These are phyloP conservation scores for Sylvilagus floridanus DNA, from an alignment of 2,797 vertebrate genomes.

Conservation along the genomic window DNA sequence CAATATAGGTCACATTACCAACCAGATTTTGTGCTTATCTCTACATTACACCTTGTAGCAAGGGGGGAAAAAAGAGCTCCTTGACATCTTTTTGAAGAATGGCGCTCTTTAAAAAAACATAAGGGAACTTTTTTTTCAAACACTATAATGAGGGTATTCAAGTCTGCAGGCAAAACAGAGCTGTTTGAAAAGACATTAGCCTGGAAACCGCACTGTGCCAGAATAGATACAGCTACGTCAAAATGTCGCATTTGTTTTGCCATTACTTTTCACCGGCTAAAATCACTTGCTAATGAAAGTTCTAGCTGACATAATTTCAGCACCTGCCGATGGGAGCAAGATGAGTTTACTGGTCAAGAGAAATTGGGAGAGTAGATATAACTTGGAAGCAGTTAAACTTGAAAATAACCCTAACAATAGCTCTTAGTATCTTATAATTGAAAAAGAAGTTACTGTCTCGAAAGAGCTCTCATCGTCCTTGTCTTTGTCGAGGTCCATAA, in stretches of 20 bases:
- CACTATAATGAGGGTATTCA: slow-evolving; percentile 82
- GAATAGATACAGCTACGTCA: slow-evolving; percentile 65
- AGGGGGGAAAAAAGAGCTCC: slow-evolving; percentile 60
- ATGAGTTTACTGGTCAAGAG: slow-evolving; percentile 23
- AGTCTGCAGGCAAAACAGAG: slow-evolving; percentile 80
- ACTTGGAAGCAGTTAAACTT: background rate
- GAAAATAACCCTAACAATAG: background rate
- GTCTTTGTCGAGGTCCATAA: background rate
- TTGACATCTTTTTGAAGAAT: slow-evolving; percentile 84
- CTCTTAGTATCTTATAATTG: background rate
- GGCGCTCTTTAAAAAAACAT: slow-evolving; percentile 78
- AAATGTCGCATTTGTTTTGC: slow-evolving; percentile 74
- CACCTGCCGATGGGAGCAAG: slow-evolving; percentile 52
- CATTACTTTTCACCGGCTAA: slow-evolving; percentile 71
- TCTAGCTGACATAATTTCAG: slow-evolving; percentile 69
- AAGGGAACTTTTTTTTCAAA: slow-evolving; percentile 77
- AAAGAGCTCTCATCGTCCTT: background rate
- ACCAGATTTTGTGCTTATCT: slow-evolving; percentile 83
- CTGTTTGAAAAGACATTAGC: slow-evolving; percentile 83
- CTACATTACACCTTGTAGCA: slow-evolving; percentile 79
- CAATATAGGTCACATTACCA: slow-evolving; percentile 80
- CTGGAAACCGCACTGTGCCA: slow-evolving; percentile 69
- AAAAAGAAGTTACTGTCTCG: background rate
- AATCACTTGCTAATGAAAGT: slow-evolving; percentile 75
- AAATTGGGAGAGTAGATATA: background rate